phyloP scores from a whole-genome alignment of 1,140 invertebrate species.

The Mizuhopecten yessoensis region DNA sequence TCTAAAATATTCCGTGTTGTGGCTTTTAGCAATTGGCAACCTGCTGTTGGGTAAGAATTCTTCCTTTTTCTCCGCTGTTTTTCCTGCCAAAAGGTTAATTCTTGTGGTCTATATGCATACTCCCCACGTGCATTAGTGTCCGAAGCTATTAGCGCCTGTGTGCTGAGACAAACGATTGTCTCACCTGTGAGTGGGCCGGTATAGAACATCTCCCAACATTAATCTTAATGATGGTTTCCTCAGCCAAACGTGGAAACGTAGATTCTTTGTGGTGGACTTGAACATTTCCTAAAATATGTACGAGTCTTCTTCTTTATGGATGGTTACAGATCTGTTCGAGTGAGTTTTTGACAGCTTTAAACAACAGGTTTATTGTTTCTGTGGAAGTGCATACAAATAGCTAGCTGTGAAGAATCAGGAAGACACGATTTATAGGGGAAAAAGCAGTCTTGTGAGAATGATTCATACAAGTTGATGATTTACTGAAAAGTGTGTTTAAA shows the following conservation, averaged over 20 bases:
- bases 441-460: too few relatives aligned
- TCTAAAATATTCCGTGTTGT: not conserved
- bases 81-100: not conserved
- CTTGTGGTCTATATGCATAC: not conserved
- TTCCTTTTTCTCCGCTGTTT: not conserved
- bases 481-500: too few relatives aligned
- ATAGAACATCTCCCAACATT: not conserved
- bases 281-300: not conserved
- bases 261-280: not conserved
- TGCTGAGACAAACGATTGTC: too few relatives aligned
- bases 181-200: not conserved
- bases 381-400: too few relatives aligned
- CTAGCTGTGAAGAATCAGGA: too few relatives aligned
- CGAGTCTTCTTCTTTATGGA: too few relatives aligned
- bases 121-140: not conserved
- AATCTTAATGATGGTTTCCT: not conserved
- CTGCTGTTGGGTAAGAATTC: not conserved
- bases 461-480: too few relatives aligned
- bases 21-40: too few relatives aligned
- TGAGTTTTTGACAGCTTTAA: not conserved
- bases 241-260: not conserved
- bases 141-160: not conserved
- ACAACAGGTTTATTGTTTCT: not conserved
- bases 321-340: not conserved
- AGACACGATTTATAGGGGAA: too few relatives aligned